Base-by-base conservation (phyloP, 2,888 invertebrate species). In the Noctua pronuba region DNA sequence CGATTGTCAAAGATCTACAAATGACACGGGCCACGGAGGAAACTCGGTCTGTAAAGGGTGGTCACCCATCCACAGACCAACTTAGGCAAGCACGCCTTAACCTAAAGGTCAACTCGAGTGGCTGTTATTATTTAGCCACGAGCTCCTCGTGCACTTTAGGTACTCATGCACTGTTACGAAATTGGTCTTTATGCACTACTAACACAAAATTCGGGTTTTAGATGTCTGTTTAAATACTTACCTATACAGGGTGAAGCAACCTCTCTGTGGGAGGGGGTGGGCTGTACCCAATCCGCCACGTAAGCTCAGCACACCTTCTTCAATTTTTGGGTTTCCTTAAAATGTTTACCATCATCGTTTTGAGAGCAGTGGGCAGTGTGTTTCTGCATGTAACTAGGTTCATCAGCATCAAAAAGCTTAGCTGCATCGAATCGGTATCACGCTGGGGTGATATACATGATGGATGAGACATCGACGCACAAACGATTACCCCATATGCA, bases 131-230 rank as follows among this genome's bases (percentile, higher is more conserved):
- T n/a, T n/a, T n/a, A n/a, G n/a, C n/a, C n/a, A n/a, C n/a, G n/a
- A n/a, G n/a, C n/a, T n/a, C n/a, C n/a, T n/a, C n/a, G n/a, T n/a
- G n/a, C n/a, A n/a, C n/a, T n/a, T n/a, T n/a, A n/a, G n/a, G n/a
- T n/a, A n/a, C n/a, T n/a, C 21, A 28, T 8, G 75, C 35, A 62
- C 77, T 52, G 13, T 58, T 76, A 73, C n/a, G 55, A 41, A n/a
- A 52, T 52, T 35, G 16, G 35, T 52, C 35, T 52, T 68, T 35
- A 35, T 68, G 49, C 35, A 52, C 21, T 21, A 18, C n/a, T 64
- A 62, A n/a, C 38, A 65, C 4, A 8, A 41, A 62, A 21, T 35
- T 62, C 60, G 31, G 31, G 4, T 18, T 31, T 21, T 4, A 10
- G 18, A 31, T 31, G 4, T 21, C 7, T 60, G 18, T 58, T 28